Conservation (phyloP, 2,888 invertebrate species). For the Idaea dimidiata region DNA sequence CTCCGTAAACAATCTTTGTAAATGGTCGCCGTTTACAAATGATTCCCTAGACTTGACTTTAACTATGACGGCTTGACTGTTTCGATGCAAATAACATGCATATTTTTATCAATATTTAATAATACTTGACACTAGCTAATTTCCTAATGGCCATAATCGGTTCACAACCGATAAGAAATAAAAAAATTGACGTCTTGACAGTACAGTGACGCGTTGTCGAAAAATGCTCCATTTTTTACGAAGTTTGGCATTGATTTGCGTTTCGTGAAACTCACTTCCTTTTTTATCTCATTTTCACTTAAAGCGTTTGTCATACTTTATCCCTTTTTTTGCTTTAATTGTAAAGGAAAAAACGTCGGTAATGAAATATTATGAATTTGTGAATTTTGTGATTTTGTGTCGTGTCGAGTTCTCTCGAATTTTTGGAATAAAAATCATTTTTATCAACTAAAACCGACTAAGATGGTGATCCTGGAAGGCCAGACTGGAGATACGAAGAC, state of each 20-base stretch:
- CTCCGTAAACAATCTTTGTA: no score
- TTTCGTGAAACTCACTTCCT: not conserved
- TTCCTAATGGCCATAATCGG: no score
- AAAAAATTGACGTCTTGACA: not conserved
- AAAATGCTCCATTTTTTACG: not conserved
- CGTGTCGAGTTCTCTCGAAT: constrained; percentile 7
- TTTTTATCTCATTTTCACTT: not conserved
- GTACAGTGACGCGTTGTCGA: not conserved
- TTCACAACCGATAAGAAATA: not conserved
- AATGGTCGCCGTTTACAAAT: no score
- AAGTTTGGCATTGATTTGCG: not conserved
- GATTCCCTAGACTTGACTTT: no score
- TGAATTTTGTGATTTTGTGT: constrained; percentile 16
- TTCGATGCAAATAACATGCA: no score
- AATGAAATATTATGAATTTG: constrained; percentile 11
- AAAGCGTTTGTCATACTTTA: not conserved
- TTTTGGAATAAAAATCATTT: constrained; percentile 1
- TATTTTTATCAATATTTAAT: no score
- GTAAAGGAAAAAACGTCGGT: not conserved
- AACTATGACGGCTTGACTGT: no score
- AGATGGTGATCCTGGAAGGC: constrained; percentile 67
- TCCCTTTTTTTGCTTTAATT: not conserved
- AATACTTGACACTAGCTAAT: no score
- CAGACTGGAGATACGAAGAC: constrained; percentile 62
- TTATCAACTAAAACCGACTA: constrained; percentile 13